phyloP scores from a whole-genome alignment of 2,797 vertebrate species.

The Moxostoma hubbsi region DNA sequence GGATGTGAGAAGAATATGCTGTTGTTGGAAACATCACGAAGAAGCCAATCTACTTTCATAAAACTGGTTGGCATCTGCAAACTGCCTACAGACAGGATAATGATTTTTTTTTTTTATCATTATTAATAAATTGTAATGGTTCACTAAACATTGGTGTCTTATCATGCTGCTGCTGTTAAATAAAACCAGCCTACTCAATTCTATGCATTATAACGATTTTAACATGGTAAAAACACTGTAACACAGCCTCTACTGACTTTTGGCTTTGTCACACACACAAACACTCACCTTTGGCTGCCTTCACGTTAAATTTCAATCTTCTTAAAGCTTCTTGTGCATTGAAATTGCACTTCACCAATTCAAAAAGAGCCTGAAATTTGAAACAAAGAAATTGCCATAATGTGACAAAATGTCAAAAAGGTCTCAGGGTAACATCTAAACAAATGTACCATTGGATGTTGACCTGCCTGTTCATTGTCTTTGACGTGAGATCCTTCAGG shows the following conservation, averaged over 20 bases:
- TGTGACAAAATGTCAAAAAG: not conserved
- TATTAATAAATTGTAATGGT: no score
- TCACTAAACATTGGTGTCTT: no score
- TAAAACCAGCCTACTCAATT: no score
- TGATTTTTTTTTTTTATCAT: no score
- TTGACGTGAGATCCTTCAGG: slow-evolving; percentile 94
- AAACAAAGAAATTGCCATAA: slow-evolving; percentile 27
- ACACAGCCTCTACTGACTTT: no score
- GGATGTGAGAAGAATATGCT: slow-evolving; percentile 4
- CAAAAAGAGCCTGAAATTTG: slow-evolving; percentile 87
- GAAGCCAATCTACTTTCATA: not conserved
- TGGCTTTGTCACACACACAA: no score
- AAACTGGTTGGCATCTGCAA: no score
- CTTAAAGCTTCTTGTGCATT: slow-evolving; percentile 83
- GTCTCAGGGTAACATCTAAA: not conserved
- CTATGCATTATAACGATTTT: no score
- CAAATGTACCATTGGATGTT: not conserved
- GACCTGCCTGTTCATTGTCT: slow-evolving; percentile 92
- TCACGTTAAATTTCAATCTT: slow-evolving; percentile 67
- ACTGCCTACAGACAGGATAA: no score
- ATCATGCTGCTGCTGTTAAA: no score
- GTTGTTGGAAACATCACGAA: not conserved
- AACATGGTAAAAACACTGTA: no score
- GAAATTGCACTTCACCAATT: slow-evolving; percentile 90
- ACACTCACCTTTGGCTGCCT: slow-evolving; percentile 91